Conservation (phyloP, 2,888 invertebrate genomes). For the Falcaria lacertinaria region DNA sequence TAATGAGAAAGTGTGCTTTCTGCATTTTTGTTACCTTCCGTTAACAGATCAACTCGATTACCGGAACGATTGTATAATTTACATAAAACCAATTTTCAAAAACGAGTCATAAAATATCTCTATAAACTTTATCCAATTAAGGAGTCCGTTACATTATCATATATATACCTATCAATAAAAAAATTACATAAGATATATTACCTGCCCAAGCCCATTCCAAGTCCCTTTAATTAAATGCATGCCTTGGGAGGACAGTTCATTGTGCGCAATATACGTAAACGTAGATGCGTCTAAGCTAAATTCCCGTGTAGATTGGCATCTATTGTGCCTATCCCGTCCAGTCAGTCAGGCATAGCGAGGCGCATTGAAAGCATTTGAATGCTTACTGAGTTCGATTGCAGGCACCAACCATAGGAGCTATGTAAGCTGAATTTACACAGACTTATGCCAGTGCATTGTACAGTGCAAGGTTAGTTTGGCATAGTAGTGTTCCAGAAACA, state of each 20-base stretch:
- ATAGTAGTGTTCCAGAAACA: too few species aligned
- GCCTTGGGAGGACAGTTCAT: neutral
- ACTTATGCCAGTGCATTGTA: slow-evolving; percentile 17
- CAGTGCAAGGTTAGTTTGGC: too few species aligned
- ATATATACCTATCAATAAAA: too few species aligned
- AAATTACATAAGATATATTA: too few species aligned
- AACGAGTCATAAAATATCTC: too few species aligned
- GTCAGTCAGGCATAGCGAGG: slow-evolving; percentile 44
- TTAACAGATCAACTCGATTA: too few species aligned
- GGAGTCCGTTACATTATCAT: too few species aligned
- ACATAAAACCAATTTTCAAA: too few species aligned
- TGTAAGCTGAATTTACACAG: slow-evolving; percentile 20
- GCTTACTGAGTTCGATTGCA: slow-evolving; percentile 62
- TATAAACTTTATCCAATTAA: too few species aligned
- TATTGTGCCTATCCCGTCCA: slow-evolving; percentile 54
- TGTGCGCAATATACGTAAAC: slow-evolving; percentile 6
- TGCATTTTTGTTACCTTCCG: too few species aligned
- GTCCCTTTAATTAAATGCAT: neutral
- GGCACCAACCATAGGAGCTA: slow-evolving; percentile 19
- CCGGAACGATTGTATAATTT: too few species aligned
- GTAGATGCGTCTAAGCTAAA: slow-evolving; percentile 50
- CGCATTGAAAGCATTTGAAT: slow-evolving; percentile 65
- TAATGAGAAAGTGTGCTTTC: too few species aligned
- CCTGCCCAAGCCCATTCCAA: neutral
- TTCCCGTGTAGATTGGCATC: slow-evolving; percentile 67